A percentile compares a stretch with the other conserved stretches of the same genome.
These are phyloP conservation scores for Agrilus planipennis DNA, from an alignment of 1,140 invertebrate genomes.

Conservation along the genomic window DNA sequence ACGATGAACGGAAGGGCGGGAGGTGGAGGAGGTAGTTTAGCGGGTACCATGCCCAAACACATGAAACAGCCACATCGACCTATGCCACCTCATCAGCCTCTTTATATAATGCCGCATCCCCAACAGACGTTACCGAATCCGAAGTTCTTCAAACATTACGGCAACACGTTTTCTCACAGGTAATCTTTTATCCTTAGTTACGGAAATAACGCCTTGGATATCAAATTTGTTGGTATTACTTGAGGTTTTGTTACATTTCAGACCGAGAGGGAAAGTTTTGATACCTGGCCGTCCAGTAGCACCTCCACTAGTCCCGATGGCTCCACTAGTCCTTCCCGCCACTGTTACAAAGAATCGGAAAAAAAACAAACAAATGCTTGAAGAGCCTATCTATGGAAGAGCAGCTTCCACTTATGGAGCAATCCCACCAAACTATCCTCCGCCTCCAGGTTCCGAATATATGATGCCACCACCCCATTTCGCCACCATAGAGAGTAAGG, in stretches of 20 bases:
- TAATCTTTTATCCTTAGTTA: no score
- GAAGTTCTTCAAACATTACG: slow-evolving; percentile 32
- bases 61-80: slow-evolving; percentile 16
- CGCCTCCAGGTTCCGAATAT: slow-evolving; percentile 47
- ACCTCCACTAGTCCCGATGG: slow-evolving; percentile 33
- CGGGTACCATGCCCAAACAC: slow-evolving; percentile 21
- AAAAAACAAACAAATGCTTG: slow-evolving; percentile 28
- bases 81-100: slow-evolving; percentile 27
- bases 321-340: slow-evolving; percentile 26
- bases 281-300: slow-evolving; percentile 31
- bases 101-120: slow-evolving; percentile 31
- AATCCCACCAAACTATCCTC: slow-evolving; percentile 49
- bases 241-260: no score
- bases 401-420: slow-evolving; percentile 45
- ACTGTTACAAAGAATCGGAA: slow-evolving; percentile 24
- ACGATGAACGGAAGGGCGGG: slow-evolving; percentile 35
- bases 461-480: slow-evolving; percentile 48
- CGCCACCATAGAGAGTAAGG: slow-evolving; percentile 37
- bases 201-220: no score
- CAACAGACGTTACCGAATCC: slow-evolving; percentile 30
- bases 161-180: slow-evolving; percentile 27
- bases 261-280: slow-evolving; percentile 31
- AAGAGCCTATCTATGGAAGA: slow-evolving; percentile 48
- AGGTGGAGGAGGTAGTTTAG: slow-evolving; percentile 31
- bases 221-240: no score